phyloP scores from a whole-genome alignment of 2,888 invertebrate species.

The Orthosia gracilis region DNA sequence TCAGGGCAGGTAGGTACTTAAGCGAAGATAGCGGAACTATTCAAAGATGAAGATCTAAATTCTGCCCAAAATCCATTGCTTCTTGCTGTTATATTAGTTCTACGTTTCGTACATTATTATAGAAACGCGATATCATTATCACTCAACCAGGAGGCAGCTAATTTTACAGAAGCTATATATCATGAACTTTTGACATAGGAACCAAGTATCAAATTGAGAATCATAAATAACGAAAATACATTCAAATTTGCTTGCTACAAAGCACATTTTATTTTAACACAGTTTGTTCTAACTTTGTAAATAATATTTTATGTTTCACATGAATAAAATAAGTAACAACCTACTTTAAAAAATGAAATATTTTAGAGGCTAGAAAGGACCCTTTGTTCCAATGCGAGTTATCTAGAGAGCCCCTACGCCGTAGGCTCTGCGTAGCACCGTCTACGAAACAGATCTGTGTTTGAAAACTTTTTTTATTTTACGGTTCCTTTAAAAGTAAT shows the following conservation, averaged over 20 bases:
- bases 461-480: constrained; percentile 2
- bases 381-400: constrained; percentile 4
- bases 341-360: not conserved
- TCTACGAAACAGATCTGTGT: constrained; percentile 17
- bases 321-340: not conserved
- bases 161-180: constrained; percentile 9
- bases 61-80: not conserved
- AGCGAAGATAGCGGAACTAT: not conserved
- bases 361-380: not conserved
- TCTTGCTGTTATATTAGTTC: not conserved
- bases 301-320: not conserved
- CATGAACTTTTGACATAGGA: constrained; percentile 14
- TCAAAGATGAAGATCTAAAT: not conserved
- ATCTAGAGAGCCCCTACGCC: constrained; percentile 40
- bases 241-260: not conserved
- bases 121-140: constrained; percentile 3
- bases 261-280: not conserved
- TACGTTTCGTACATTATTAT: constrained; percentile 1
- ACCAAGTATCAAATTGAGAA: not conserved
- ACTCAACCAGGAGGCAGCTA: constrained; percentile 8
- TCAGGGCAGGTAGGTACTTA: not conserved
- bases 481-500: not conserved
- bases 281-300: too few relatives aligned
- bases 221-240: constrained; percentile 1
- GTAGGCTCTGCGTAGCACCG: constrained; percentile 48